A percentile compares a stretch with the other conserved stretches of the same genome.
Conservation (phyloP, 1,140 invertebrate species). For the Lordiphosa clarofinis region DNA sequence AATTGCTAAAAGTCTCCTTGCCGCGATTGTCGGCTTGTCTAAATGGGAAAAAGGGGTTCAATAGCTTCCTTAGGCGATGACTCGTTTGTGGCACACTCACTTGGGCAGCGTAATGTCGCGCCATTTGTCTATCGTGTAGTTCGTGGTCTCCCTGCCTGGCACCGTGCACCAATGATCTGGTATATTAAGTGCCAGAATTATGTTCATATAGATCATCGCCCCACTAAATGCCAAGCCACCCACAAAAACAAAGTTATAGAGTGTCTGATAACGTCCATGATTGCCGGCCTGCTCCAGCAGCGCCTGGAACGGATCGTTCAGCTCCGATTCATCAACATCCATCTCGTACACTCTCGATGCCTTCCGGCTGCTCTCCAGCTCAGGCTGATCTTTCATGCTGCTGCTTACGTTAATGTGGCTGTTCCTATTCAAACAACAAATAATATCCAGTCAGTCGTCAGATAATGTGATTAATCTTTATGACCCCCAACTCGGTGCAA, state of each 20-base stretch:
- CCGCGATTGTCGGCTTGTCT: slow-evolving; percentile 71
- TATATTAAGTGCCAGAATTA: slow-evolving; percentile 80
- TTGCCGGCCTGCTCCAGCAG: slow-evolving; percentile 81
- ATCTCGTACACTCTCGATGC: slow-evolving; percentile 46
- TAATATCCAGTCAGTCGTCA: slow-evolving; percentile 3
- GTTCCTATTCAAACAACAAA: slow-evolving; percentile 11
- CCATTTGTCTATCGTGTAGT: slow-evolving; percentile 80
- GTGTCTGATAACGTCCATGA: slow-evolving; percentile 81
- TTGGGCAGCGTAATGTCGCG: slow-evolving; percentile 80
- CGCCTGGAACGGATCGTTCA: slow-evolving; percentile 80
- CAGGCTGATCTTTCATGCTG: slow-evolving; percentile 57
- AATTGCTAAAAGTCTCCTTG: slow-evolving; percentile 63
- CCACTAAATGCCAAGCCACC: slow-evolving; percentile 72
- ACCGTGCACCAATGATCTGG: slow-evolving; percentile 83
- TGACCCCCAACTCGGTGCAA: slow-evolving; percentile 22
- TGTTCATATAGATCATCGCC: slow-evolving; percentile 80
- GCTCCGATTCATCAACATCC: slow-evolving; percentile 62
- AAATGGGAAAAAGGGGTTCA: not conserved
- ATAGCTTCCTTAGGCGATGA: not conserved
- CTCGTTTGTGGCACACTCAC: slow-evolving; percentile 49
- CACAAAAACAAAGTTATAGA: slow-evolving; percentile 80
- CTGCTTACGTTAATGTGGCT: slow-evolving; percentile 10
- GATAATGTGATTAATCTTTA: slow-evolving; percentile 49
- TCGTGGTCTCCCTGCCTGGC: slow-evolving; percentile 79
- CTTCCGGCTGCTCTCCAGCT: slow-evolving; percentile 45